Evolutionary conservation across 2,797 vertebrate genomes (phyloP), one percentile per base, ranked within the genome.

Genomic region (Lacerta agilis): DNA sequence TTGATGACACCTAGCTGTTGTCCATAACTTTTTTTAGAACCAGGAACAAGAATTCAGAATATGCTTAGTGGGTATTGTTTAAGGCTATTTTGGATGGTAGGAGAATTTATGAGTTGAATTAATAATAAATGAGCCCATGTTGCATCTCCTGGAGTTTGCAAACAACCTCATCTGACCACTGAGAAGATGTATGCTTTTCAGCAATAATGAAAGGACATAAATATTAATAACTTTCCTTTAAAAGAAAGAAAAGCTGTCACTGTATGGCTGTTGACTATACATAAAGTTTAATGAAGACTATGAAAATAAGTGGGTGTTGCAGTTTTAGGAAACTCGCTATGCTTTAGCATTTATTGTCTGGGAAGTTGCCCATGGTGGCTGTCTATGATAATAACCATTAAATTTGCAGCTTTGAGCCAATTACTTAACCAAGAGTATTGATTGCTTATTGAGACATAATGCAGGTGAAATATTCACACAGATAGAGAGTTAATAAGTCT

Each of bases 81-180:
- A 88, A 96, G 96, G 94, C 93, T 95, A 88, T 95, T 96, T 96
- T 95, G 88, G 91, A 92, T 94, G 90, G 87, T 81, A 87, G 89
- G 86, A 85, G 92, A 95, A 95, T 96, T 96, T 96, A 96, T 96
- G 95, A 96, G 92, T 69, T 90, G 58, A 73, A 92, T 97, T 95
- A 96, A 97, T 96, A 97, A 96, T 96, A 94, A 92, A 97, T 95
- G 86, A 95, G 86, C 8, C 85, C 88, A 86, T 85, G 91, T 81
- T 93, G 91, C 91, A 94, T 76, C 80, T 85, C 91, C 80, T 93
- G 86, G 86, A 95, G 87, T 95, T 95, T 95, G 86, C 91, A 96
- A 94, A 94, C 84, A 94, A 93, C 83, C 90, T 94, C 90, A 92
- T 95, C 93, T 96, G 95, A 96, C 95, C 75, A 4, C 82, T 91